phyloP scores from a whole-genome alignment of 2,113 vertebrate genomes.

The Corydoras maculifer region DNA sequence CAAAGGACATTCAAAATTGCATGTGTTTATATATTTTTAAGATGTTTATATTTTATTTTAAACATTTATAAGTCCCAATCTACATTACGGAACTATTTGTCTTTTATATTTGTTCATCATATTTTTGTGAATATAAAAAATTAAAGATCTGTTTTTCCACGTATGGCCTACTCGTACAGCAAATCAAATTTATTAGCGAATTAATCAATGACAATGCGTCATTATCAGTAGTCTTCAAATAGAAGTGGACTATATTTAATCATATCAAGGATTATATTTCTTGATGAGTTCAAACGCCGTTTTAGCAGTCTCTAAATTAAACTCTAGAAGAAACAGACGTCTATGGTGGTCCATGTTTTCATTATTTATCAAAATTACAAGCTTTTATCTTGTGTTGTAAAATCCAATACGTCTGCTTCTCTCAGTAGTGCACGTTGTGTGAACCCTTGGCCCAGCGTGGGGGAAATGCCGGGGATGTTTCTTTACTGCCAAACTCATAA shows the following conservation, averaged over 20 bases:
- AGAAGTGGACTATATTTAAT: not conserved
- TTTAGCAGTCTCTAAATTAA: too few relatives aligned
- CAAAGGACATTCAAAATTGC: too few relatives aligned
- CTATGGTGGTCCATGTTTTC: not conserved
- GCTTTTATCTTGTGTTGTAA: conserved; percentile 1
- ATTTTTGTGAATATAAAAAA: not conserved
- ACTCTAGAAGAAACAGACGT: too few relatives aligned
- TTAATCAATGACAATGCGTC: too few relatives aligned
- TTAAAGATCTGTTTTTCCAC: too few relatives aligned
- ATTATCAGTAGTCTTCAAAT: too few relatives aligned
- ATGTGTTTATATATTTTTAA: too few relatives aligned
- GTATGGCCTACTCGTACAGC: not conserved
- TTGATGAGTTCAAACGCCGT: not conserved
- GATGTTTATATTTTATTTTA: too few relatives aligned
- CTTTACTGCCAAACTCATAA: conserved; percentile 92
- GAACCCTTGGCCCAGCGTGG: conserved; percentile 35
- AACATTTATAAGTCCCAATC: too few relatives aligned
- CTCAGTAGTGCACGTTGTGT: conserved; percentile 21
- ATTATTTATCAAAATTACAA: conserved; percentile 1
- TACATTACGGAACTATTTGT: not conserved
- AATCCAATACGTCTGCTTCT: not conserved
- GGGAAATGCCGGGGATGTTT: conserved; percentile 68
- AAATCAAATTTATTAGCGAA: not conserved
- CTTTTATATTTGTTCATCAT: not conserved
- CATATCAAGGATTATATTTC: not conserved